phyloP scores from a whole-genome alignment of 2,888 invertebrate species.

The Dicyrtomina minuta region DNA sequence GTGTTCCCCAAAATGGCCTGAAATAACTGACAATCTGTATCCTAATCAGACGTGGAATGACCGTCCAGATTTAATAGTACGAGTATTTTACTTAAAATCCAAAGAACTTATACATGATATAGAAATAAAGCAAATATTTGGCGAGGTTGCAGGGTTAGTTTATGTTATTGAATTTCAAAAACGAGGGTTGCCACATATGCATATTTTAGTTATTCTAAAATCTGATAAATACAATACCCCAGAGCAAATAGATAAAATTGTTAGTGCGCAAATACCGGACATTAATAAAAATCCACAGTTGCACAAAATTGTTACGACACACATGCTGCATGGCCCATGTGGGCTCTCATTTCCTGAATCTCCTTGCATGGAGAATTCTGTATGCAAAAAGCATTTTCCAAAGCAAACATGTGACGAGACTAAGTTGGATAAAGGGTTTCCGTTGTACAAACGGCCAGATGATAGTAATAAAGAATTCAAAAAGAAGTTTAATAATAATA shows the following conservation, averaged over 20 bases:
- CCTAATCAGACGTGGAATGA: not conserved
- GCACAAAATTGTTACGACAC: slow-evolving; percentile 34
- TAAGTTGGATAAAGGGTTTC: slow-evolving; percentile 54
- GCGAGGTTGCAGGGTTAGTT: slow-evolving; percentile 34
- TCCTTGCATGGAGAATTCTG: slow-evolving; percentile 51
- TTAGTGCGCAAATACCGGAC: slow-evolving; percentile 52
- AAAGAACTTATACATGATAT: slow-evolving; percentile 15
- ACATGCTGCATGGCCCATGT: slow-evolving; percentile 53
- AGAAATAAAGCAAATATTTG: not conserved
- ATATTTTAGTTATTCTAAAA: not conserved
- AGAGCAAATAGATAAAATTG: slow-evolving; percentile 42
- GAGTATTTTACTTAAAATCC: slow-evolving; percentile 10
- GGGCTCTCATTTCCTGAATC: slow-evolving; percentile 34
- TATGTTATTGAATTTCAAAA: slow-evolving; percentile 52
- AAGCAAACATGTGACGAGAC: slow-evolving; percentile 53
- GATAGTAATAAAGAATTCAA: not conserved
- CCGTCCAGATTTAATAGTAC: slow-evolving; percentile 16
- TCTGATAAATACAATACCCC: not conserved
- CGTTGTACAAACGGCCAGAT: slow-evolving; percentile 49
- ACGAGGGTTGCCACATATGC: slow-evolving; percentile 35
- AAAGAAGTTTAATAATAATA: not conserved
- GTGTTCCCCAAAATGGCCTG: slow-evolving; percentile 22
- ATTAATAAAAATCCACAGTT: slow-evolving; percentile 36
- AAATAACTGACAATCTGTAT: slow-evolving; percentile 6
- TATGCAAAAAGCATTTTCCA: slow-evolving; percentile 51